A percentile compares a stretch with the other conserved stretches of the same genome.
phyloP scores from a whole-genome alignment of 1,140 invertebrate genomes.

The Pseudomyrmex dendroicus region DNA sequence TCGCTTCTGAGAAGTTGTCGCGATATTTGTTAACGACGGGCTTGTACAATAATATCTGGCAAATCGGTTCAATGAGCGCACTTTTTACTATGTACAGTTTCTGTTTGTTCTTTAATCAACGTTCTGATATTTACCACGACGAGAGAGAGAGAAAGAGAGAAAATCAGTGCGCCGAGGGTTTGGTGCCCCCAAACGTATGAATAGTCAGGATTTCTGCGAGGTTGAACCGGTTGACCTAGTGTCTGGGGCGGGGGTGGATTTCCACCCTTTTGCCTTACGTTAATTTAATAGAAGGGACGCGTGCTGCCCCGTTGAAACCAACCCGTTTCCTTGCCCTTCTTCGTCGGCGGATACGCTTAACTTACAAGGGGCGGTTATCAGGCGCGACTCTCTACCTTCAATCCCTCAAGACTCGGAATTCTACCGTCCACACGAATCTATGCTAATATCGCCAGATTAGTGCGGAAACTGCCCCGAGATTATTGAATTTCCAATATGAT shows the following conservation, averaged over 20 bases:
- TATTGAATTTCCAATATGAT: constrained; percentile 72
- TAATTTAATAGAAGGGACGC: constrained; percentile 84
- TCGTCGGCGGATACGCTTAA: constrained; percentile 77
- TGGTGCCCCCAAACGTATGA: constrained; percentile 42
- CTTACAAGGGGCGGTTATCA: constrained; percentile 82
- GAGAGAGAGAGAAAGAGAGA: background rate
- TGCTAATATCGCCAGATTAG: constrained; percentile 78
- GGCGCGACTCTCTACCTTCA: constrained; percentile 75
- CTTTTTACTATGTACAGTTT: background rate
- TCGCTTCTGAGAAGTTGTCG: constrained; percentile 44
- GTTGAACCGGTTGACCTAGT: constrained; percentile 77
- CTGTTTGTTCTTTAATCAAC: constrained; percentile 19
- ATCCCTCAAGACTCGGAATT: constrained; percentile 81
- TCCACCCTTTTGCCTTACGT: constrained; percentile 79
- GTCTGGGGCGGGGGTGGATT: constrained; percentile 72
- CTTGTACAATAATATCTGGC: constrained; percentile 7
- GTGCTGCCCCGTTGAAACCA: constrained; percentile 75
- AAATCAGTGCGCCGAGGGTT: constrained; percentile 31
- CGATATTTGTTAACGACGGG: constrained; percentile 31
- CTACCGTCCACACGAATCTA: constrained; percentile 78
- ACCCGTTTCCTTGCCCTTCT: constrained; percentile 73
- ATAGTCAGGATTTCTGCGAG: constrained; percentile 65
- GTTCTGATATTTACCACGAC: background rate
- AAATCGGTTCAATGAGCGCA: background rate
- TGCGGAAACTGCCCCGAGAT: constrained; percentile 63